Evolutionary conservation across 53 echinoderm and acorn worm species (phyloP), one percentile per base, ranked within the genome.

Genomic region (Holothuria leucospilota): DNA sequence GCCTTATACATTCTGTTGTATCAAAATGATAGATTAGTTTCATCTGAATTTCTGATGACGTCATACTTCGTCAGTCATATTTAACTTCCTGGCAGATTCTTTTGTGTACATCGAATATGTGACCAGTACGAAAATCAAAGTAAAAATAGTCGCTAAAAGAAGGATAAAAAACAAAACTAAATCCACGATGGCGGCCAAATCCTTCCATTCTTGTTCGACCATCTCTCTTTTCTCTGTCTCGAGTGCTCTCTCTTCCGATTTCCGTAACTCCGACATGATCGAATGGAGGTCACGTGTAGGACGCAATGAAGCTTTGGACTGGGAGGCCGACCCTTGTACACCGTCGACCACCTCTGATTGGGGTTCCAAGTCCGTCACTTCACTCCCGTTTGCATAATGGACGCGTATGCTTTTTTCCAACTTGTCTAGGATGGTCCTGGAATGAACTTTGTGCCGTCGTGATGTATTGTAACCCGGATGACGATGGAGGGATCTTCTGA

Each of bases 121-220:
- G 34, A 83, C 68, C 23, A 83, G 6, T 16, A 83, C 25, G 30
- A 66, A 23, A 63, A 46, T 24, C 68, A 83, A 66, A 12, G 84
- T 23, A 12, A 21, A 42, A 14, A 83, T 4, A 21, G 84, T 83
- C 25, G 40, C 42, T 12, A 66, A 67, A 23, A 83, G 16, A 38
- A 83, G 51, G 28, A 83, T 21, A 21, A 65, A 21, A 20, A 83
- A 83, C 23, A 83, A 66, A 24, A 83, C 16, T 6, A 83, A 67
- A 29, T 83, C 84, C 6, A 83, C 16, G 18, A 83, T n/a, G 26
- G 65, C 67, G 12, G 84, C 84, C 24, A 83, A 52, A 41, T 85
- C 85, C 71, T 85, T 71, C 85, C 85, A 69, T 46, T 85, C 70
- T 46, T 85, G 71, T 65, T 71, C 85, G 15, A 58, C 39, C 70